These are phyloP conservation scores for Xyrichtys novacula DNA, from an alignment of 2,797 vertebrate genomes.

Conservation along the genomic window DNA sequence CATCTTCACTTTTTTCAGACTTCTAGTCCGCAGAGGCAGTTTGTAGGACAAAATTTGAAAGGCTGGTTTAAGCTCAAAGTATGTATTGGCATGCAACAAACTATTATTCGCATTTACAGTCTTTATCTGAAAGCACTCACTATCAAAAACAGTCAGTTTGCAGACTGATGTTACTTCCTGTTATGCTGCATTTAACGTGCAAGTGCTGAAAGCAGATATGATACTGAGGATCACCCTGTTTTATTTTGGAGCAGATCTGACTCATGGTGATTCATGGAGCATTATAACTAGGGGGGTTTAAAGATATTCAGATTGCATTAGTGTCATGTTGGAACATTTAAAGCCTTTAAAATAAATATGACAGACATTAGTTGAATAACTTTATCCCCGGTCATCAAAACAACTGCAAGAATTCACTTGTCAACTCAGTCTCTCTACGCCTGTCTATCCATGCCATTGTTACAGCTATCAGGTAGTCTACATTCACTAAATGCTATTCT, in stretches of 20 bases:
- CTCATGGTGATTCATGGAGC: not conserved
- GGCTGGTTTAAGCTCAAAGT: not conserved
- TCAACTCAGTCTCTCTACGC: not conserved
- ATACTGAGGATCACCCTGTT: constrained; percentile 6
- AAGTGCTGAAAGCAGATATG: constrained; percentile 7
- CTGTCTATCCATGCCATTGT: not conserved
- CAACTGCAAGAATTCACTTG: not conserved
- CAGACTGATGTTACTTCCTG: not conserved
- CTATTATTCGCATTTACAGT: too few relatives aligned
- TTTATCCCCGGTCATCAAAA: too few relatives aligned
- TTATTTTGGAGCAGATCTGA: not conserved
- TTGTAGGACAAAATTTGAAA: not conserved
- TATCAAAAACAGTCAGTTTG: not conserved
- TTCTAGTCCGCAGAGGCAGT: not conserved
- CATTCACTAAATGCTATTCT: not conserved
- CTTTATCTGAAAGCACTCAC: constrained; percentile 1
- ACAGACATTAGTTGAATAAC: too few relatives aligned
- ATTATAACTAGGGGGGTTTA: constrained; percentile 7
- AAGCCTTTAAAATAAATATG: too few relatives aligned
- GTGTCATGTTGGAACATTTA: not conserved
- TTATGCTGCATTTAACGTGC: not conserved
- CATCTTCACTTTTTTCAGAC: not conserved
- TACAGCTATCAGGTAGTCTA: not conserved
- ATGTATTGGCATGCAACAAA: not conserved
- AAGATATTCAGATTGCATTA: not conserved